These are phyloP conservation scores for Orycteropus afer DNA, from an alignment of 2,113 vertebrate genomes.

Conservation along the genomic window DNA sequence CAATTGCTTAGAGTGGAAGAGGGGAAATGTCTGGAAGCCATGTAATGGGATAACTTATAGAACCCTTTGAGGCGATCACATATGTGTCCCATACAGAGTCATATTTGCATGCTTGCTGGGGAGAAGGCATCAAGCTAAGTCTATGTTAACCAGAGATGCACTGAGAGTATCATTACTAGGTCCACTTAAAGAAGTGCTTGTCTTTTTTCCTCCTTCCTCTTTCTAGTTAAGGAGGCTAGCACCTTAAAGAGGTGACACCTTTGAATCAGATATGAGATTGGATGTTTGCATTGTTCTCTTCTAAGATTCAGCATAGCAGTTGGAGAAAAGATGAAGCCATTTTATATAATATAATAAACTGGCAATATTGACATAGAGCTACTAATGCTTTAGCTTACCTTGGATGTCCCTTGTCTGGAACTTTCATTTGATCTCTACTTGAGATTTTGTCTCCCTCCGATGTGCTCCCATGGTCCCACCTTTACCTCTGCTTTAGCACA, in stretches of 20 bases:
- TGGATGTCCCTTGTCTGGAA: not conserved
- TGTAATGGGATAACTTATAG: not conserved
- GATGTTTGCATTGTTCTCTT: not conserved
- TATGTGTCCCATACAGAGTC: fast-evolving
- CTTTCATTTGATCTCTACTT: not conserved
- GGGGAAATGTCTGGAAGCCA: not conserved
- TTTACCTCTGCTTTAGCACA: not conserved
- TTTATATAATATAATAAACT: not conserved
- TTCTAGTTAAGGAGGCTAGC: not conserved
- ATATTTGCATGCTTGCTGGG: not conserved
- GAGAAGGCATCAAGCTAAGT: not conserved
- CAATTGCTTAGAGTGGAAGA: not conserved
- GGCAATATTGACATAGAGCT: not conserved
- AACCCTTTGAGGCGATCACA: not conserved
- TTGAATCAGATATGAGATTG: not conserved
- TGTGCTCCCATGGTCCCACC: not conserved
- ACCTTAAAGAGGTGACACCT: not conserved
- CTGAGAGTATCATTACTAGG: not conserved
- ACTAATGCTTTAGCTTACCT: not conserved
- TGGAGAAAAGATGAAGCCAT: not conserved
- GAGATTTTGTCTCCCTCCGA: not conserved
- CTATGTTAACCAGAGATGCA: not conserved
- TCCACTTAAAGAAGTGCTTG: not conserved
- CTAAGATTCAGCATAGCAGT: not conserved
- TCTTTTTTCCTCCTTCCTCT: not conserved